These are phyloP conservation scores for Porites rus DNA, from an alignment of 92 coral and sea anemone genomes.

Conservation along the genomic window DNA sequence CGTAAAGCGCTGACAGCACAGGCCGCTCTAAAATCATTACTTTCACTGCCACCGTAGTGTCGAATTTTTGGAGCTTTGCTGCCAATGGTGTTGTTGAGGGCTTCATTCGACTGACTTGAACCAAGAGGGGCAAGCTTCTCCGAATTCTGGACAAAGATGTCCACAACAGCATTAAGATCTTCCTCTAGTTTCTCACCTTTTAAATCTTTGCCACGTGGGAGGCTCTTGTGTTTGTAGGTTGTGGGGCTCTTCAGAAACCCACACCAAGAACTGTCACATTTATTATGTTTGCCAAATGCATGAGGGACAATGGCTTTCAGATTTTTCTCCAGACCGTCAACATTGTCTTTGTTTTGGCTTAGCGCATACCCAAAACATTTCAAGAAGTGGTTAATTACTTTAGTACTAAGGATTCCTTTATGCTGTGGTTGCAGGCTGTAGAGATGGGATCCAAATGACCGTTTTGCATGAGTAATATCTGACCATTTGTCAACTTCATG, in stretches of 20 bases:
- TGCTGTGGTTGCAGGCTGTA: conserved; percentile 26
- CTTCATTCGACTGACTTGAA: conserved; percentile 53
- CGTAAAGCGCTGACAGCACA: conserved; percentile 41
- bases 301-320: conserved; percentile 55
- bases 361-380: conserved; percentile 51
- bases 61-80: background rate
- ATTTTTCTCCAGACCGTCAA: conserved; percentile 26
- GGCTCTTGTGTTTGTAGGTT: conserved; percentile 41
- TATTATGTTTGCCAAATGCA: conserved; percentile 49
- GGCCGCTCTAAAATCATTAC: conserved; percentile 49
- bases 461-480: conserved; percentile 37
- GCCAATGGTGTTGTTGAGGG: conserved; percentile 6
- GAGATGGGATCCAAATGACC: conserved; percentile 21
- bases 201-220: conserved; percentile 51
- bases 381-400: conserved; percentile 27
- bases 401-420: conserved; percentile 33
- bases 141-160: conserved; percentile 28
- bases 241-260: conserved; percentile 35
- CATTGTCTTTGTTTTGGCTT: conserved; percentile 30
- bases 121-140: conserved; percentile 45
- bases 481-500: conserved; percentile 49
- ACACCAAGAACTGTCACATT: conserved; percentile 52
- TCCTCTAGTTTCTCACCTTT: conserved; percentile 9
- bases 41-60: conserved; percentile 27
- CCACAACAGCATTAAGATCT: conserved; percentile 19